Conservation (phyloP, 1,140 invertebrate species). For the Adelges cooleyi region DNA sequence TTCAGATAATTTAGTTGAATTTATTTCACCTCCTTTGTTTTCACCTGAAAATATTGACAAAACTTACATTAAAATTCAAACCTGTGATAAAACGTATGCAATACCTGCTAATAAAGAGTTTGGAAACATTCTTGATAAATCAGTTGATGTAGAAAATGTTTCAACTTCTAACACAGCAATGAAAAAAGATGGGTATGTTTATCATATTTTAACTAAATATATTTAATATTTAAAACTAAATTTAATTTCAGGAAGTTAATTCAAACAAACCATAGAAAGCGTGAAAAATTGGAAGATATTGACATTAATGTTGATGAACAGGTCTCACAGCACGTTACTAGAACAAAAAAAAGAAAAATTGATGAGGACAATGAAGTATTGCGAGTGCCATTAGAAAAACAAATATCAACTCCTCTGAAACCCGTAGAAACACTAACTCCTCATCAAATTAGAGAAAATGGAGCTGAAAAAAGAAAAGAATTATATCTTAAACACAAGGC, state of each 20-base stretch:
- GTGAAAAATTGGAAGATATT: slow-evolving; percentile 24
- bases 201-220: too few species aligned
- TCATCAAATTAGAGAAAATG: slow-evolving; percentile 16
- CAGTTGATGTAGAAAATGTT: too few species aligned
- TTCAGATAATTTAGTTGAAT: not conserved
- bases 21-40: not conserved
- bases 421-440: not conserved
- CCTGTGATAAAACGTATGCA: not conserved
- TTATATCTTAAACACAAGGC: slow-evolving; percentile 5
- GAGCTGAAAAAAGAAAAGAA: slow-evolving; percentile 21
- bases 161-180: not conserved
- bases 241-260: too few species aligned
- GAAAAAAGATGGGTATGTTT: not conserved
- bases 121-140: too few species aligned
- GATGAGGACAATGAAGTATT: not conserved
- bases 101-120: not conserved
- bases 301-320: not conserved
- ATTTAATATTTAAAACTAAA: too few species aligned
- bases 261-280: not conserved
- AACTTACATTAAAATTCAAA: not conserved
- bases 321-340: not conserved
- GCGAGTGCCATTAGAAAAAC: slow-evolving; percentile 1
- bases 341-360: slow-evolving; percentile 16
- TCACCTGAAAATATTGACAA: not conserved
- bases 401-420: not conserved